Base-by-base conservation (phyloP, 2,113 vertebrate species). In the Ondatra zibethicus region DNA sequence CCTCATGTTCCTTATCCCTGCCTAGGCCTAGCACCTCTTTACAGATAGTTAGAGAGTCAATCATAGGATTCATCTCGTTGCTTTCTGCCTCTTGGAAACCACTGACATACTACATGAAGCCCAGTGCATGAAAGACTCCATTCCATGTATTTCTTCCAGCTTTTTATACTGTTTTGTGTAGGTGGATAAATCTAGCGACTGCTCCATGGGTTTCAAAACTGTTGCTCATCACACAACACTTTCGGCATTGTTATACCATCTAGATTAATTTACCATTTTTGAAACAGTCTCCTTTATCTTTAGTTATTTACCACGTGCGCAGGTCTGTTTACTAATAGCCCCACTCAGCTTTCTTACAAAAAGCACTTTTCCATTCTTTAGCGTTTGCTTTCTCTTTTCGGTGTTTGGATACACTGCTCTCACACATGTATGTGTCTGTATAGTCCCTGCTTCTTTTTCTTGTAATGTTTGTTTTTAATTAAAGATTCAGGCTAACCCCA, bases 11-110 rank as follows among this genome's bases (percentile, higher is more conserved):
- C 63, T 11, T 5, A 63, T 33, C 16, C 45, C 61, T 11, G 31
- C 19, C 23, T 12, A 36, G 16, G 68, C 42, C 68, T 65, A 0
- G 0, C 14, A 36, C 39, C 12, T n/a, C n/a, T 16, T 27, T 50
- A 61, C 31, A 33, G 86, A 36, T 52, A 31, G 13, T 50, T 27
- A 16, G 8, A 66, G 55, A n/a, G 25, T 36, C 58, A 47, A 3
- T 80, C 14, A 36, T 0, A 73, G 27, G 45, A 23, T 33, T 27
- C 52, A 1, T 12, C 3, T 36, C 39, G 3, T 1, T 2, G 10
- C 29, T 39, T 65, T 50, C 91, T n/a, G 19, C 39, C 47, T 25
- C 61, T 87, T 47, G 63, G 52, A 29, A 78, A 39, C 33, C 45
- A 39, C n/a, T 4, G 27, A 39, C 13, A 63, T 61, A 61, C n/a